Evolutionary conservation across 2,888 invertebrate species (phyloP).

Genomic region (Slavum lentiscoides): DNA sequence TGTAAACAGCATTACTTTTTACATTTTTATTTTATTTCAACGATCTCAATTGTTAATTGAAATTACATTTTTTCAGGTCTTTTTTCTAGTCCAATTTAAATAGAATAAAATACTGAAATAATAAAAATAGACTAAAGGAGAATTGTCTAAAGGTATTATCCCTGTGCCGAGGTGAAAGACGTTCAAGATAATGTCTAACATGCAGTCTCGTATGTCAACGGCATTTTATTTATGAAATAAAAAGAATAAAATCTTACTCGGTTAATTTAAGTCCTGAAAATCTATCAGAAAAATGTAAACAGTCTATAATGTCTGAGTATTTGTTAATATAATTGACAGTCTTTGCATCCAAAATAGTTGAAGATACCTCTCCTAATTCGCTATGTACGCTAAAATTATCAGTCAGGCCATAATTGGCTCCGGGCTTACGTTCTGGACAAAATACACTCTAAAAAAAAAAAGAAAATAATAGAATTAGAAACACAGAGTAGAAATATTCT

Average conservation of each 20-base stretch:
- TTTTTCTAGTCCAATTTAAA: too few relatives aligned
- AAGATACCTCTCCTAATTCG: conserved; percentile 87
- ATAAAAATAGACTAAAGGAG: too few relatives aligned
- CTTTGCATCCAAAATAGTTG: conserved; percentile 81
- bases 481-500: background rate
- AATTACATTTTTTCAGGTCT: too few relatives aligned
- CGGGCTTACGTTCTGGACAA: conserved; percentile 79
- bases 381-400: conserved; percentile 76
- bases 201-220: too few relatives aligned
- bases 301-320: conserved; percentile 85
- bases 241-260: conserved; percentile 68
- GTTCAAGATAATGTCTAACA: too few relatives aligned
- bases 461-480: conserved; percentile 42
- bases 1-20: too few relatives aligned
- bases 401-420: conserved; percentile 81
- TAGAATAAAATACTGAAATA: too few relatives aligned
- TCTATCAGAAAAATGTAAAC: conserved; percentile 96
- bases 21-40: too few relatives aligned
- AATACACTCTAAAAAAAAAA: conserved; percentile 69
- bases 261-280: conserved; percentile 87
- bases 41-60: too few relatives aligned
- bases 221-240: too few relatives aligned
- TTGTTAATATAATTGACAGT: conserved; percentile 75
- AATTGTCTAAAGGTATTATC: too few relatives aligned
- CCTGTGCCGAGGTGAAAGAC: too few relatives aligned